A percentile compares a stretch with the other conserved stretches of the same genome.
Evolutionary conservation across 2,797 vertebrate species (phyloP).

Genomic region (Sus cebifrons): DNA sequence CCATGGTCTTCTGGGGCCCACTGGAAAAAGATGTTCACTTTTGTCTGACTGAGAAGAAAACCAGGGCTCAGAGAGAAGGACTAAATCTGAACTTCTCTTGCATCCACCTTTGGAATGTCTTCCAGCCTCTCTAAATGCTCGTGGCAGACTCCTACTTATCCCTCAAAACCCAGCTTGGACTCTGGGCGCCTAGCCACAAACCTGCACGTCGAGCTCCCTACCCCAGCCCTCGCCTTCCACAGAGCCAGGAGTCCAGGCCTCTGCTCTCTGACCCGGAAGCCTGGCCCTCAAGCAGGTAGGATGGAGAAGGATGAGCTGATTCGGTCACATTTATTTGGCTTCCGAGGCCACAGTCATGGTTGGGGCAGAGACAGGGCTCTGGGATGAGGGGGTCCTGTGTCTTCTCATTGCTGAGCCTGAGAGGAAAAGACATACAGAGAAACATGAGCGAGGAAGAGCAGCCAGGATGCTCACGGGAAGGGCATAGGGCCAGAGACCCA

Average conservation of each 20-base stretch:
- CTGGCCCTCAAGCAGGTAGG: neutral
- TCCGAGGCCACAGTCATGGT: slow-evolving; percentile 42
- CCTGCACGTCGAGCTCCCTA: rapidly evolving
- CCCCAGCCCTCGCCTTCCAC: neutral
- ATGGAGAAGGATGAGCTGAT: neutral
- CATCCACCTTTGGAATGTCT: neutral
- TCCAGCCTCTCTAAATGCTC: neutral
- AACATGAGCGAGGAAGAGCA: neutral
- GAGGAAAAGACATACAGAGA: neutral
- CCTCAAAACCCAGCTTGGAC: neutral
- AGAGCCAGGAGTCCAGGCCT: neutral
- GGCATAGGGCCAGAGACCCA: rapidly evolving
- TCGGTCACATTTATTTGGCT: slow-evolving; percentile 80
- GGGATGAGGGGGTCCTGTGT: neutral
- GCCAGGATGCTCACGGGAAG: rapidly evolving
- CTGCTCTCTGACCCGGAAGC: neutral
- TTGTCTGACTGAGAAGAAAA: neutral
- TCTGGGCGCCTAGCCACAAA: neutral
- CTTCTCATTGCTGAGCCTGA: slow-evolving; percentile 80
- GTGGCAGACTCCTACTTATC: neutral
- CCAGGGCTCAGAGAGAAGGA: neutral
- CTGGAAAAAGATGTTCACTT: neutral
- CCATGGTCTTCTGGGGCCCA: neutral
- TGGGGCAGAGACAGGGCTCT: neutral
- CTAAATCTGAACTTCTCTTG: neutral